These are phyloP conservation scores for Arctopsyche grandis DNA, from an alignment of 1,140 invertebrate species.

Conservation along the genomic window DNA sequence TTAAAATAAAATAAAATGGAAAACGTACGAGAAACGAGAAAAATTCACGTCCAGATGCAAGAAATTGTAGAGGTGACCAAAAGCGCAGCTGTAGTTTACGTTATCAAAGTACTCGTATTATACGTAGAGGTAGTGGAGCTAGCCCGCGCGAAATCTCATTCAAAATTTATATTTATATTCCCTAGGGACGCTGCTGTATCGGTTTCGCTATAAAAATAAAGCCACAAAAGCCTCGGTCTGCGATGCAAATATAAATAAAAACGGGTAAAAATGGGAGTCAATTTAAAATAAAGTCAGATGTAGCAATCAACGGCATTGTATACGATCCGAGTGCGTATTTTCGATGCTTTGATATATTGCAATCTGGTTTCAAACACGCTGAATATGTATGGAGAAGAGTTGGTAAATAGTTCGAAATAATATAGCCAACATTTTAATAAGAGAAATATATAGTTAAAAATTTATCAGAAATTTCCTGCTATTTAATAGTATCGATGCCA, in stretches of 20 bases:
- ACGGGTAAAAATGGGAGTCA: not conserved
- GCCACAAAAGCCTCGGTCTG: not conserved
- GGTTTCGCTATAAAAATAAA: constrained; percentile 2
- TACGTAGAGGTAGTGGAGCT: not conserved
- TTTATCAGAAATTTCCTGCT: no score
- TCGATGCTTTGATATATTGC: no score
- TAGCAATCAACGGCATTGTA: not conserved
- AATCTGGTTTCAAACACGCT: no score
- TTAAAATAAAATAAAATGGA: not conserved
- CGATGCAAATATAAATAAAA: constrained; percentile 1
- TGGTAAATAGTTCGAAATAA: no score
- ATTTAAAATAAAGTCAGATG: not conserved
- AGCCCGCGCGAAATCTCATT: not conserved
- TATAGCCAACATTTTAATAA: no score
- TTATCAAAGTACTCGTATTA: constrained; percentile 18
- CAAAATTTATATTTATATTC: constrained; percentile 16
- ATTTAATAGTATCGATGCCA: no score
- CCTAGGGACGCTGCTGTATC: not conserved
- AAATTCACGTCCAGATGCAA: not conserved
- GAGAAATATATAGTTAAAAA: no score
- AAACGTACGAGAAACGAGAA: not conserved
- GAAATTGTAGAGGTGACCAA: not conserved
- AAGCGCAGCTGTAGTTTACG: constrained; percentile 13
- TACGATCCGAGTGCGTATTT: no score
- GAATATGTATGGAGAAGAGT: no score